Base-by-base conservation (phyloP, 2,113 vertebrate genomes). In the Muntiacus muntjak region DNA sequence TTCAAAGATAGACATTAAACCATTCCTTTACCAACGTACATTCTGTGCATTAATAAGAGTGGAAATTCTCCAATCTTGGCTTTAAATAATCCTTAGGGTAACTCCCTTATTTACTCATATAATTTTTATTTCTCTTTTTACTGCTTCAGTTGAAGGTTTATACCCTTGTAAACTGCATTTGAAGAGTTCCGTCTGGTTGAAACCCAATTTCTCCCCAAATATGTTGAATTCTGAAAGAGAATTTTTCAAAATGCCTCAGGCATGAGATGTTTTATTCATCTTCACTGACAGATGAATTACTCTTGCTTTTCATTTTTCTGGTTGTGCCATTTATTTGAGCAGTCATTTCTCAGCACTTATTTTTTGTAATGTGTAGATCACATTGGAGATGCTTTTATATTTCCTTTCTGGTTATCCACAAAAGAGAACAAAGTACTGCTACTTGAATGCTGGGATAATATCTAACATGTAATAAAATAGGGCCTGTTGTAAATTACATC, bases 161-260 rank as follows among this genome's bases (percentile, higher is more conserved):
- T 92, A 83, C 14, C 15, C 74, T 11, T 86, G 1, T 92, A 96
- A 81, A 81, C 81, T 30, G 2, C 62, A 50, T n/a, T 60, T 3
- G 96, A 93, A 95, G 96, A 94, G 4, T 91, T 98, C 14, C 60
- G 52, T 94, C 96, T 89, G 71, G 57, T 19, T 86, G 36, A 89
- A 87, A 3, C 23, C 7, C 83, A 87, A 58, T 95, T 82, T 47
- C 16, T 58, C 36, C 52, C 25, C 3, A 79, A 76, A 45, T 97
- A 74, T 50, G 40, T 23, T 91, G 85, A 81, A 36, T 64, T 92
- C 71, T 58, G 40, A 91, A 95, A 92, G 62, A 96, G 58, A 91
- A 86, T 25, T 88, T 92, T 93, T 85, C 43, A 28, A 30, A 96
- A 62, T 88, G 7, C 62, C 2, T 96, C 47, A 84, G 40, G 89